Evolutionary conservation across 1,140 invertebrate genomes (phyloP).

Genomic region (Microvelia longipes): DNA sequence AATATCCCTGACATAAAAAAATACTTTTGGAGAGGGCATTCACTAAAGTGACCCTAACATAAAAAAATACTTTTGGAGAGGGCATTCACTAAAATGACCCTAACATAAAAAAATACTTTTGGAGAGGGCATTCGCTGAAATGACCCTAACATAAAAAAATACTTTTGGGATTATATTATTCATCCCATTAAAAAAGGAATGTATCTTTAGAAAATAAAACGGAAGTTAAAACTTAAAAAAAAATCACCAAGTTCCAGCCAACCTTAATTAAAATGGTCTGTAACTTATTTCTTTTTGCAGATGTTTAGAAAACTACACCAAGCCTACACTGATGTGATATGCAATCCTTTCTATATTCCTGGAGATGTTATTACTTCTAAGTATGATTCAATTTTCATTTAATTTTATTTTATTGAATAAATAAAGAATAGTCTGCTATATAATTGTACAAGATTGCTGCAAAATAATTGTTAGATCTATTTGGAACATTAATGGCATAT

Average conservation of each 20-base stretch:
- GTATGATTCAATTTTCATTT: constrained; percentile 36
- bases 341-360: constrained; percentile 88
- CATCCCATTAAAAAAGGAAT: neutral
- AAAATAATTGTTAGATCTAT: neutral
- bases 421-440: no score
- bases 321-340: constrained; percentile 80
- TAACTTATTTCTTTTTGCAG: constrained; percentile 39
- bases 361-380: constrained; percentile 64
- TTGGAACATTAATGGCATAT: neutral
- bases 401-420: neutral
- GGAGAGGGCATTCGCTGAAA: no score
- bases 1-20: no score
- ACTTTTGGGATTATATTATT: neutral
- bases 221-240: no score
- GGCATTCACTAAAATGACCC: no score
- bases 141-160: neutral
- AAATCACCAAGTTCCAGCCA: no score
- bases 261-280: no score
- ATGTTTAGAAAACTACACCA: constrained; percentile 81
- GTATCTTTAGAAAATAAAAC: neutral
- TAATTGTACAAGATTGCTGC: no score
- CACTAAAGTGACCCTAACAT: no score
- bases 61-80: no score
- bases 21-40: no score
- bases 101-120: no score